Evolutionary conservation across 30 jellyfish, hydroid and myxozoan genomes (phyloP).

Genomic region (Phacellophora camtschatica): DNA sequence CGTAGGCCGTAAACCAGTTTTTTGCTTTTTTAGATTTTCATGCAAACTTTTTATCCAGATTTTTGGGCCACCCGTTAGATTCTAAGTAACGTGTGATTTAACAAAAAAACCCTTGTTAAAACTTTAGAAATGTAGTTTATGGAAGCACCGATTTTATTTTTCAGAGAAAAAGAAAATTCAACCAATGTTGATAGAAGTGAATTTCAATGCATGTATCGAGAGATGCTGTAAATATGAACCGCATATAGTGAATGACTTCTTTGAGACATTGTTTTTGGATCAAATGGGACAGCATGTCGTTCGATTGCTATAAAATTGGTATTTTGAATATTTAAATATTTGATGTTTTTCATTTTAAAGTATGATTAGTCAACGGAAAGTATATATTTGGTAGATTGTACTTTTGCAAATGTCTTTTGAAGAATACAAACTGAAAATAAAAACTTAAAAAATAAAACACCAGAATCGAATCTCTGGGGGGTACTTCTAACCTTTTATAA

Average conservation of each 20-base stretch:
- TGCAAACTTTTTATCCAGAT: too few relatives aligned
- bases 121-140: background rate
- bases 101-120: too few relatives aligned
- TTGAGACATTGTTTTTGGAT: slow-evolving; percentile 32
- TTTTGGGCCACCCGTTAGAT: too few relatives aligned
- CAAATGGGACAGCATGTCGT: slow-evolving; percentile 30
- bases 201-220: slow-evolving; percentile 46
- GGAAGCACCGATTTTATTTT: background rate
- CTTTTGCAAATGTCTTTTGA: background rate
- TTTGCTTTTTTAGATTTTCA: background rate
- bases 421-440: too few relatives aligned
- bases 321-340: background rate
- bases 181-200: slow-evolving; percentile 76
- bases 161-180: slow-evolving; percentile 64
- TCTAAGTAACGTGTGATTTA: too few relatives aligned
- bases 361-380: background rate
- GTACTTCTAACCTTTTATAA: too few relatives aligned
- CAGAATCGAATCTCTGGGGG: too few relatives aligned
- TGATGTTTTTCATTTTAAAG: background rate
- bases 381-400: background rate
- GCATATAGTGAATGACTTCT: slow-evolving; percentile 42
- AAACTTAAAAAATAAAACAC: too few relatives aligned
- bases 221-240: slow-evolving; percentile 52
- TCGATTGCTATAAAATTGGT: background rate
- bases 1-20: too few relatives aligned